Evolutionary conservation across 2,888 invertebrate species (phyloP).

Genomic region (Caenorhabditis doughertyi): DNA sequence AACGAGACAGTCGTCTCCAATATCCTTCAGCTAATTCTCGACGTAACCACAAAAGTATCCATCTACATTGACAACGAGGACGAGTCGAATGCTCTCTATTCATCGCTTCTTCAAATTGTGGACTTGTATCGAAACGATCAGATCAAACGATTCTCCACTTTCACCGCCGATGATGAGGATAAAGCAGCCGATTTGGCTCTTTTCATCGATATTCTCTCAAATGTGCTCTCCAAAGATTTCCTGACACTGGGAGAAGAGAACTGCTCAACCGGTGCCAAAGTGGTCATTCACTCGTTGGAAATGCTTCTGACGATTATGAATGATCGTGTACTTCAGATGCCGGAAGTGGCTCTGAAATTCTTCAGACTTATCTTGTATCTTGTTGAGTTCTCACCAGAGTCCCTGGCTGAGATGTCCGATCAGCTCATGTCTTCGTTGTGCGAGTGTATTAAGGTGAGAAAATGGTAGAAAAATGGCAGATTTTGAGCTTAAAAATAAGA

Average conservation of each 20-base stretch:
- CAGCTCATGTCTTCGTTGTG: constrained; percentile 82
- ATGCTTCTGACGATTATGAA: constrained; percentile 89
- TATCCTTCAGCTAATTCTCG: constrained; percentile 74
- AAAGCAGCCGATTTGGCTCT: constrained; percentile 84
- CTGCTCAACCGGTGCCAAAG: constrained; percentile 69
- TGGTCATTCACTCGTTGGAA: constrained; percentile 84
- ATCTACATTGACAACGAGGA: constrained; percentile 73
- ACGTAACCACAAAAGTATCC: constrained; percentile 74
- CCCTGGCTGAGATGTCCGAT: constrained; percentile 84
- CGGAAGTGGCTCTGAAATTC: constrained; percentile 80
- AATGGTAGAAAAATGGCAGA: no score
- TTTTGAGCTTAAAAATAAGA: not conserved
- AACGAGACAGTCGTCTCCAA: constrained; percentile 72
- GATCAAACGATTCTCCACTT: constrained; percentile 56
- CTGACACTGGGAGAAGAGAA: constrained; percentile 65
- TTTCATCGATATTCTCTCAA: constrained; percentile 89
- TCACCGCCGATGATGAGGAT: constrained; percentile 68
- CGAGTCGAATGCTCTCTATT: constrained; percentile 64
- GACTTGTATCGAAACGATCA: constrained; percentile 69
- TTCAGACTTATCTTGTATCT: constrained; percentile 87
- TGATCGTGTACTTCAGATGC: constrained; percentile 86
- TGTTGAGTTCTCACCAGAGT: constrained; percentile 87
- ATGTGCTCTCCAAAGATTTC: constrained; percentile 86
- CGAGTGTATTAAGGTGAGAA: constrained; percentile 78
- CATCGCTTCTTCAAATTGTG: constrained; percentile 65